Conservation (phyloP, 2,888 invertebrate species). For the Scrobipalpa costella region DNA sequence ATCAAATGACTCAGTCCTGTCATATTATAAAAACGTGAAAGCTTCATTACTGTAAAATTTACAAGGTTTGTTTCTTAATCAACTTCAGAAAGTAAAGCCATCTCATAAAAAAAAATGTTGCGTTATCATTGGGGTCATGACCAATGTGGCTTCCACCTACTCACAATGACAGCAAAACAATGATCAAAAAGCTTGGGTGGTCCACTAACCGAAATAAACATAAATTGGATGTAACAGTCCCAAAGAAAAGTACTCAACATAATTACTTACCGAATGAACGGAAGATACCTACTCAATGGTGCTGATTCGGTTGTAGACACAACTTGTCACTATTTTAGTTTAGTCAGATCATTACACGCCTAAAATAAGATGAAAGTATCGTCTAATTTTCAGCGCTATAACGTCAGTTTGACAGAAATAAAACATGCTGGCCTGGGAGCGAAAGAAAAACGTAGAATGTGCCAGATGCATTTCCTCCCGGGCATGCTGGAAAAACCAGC, state of each 20-base stretch:
- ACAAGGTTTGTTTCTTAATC: not conserved
- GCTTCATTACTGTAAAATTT: not conserved
- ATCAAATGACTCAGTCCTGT: no score
- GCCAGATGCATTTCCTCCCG: no score
- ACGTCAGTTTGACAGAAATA: no score
- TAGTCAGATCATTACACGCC: no score
- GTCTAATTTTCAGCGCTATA: no score
- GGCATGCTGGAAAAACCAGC: no score
- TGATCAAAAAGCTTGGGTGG: conserved; percentile 2
- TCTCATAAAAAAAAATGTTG: not conserved
- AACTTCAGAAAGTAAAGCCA: conserved; percentile 3
- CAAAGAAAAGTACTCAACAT: conserved; percentile 5
- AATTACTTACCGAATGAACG: conserved; percentile 11
- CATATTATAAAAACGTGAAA: no score
- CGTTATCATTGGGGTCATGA: not conserved
- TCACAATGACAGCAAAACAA: not conserved
- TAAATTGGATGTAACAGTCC: conserved; percentile 9
- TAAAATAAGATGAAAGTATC: no score
- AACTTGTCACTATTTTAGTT: no score
- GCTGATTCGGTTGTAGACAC: conserved; percentile 5
- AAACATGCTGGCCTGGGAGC: no score
- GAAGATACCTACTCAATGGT: no score
- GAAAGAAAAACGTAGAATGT: no score
- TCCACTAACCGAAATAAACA: conserved; percentile 17
- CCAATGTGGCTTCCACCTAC: not conserved